These are phyloP conservation scores for Plecturocebus donacophilus DNA, from an alignment of 2,113 vertebrate genomes.

Conservation along the genomic window DNA sequence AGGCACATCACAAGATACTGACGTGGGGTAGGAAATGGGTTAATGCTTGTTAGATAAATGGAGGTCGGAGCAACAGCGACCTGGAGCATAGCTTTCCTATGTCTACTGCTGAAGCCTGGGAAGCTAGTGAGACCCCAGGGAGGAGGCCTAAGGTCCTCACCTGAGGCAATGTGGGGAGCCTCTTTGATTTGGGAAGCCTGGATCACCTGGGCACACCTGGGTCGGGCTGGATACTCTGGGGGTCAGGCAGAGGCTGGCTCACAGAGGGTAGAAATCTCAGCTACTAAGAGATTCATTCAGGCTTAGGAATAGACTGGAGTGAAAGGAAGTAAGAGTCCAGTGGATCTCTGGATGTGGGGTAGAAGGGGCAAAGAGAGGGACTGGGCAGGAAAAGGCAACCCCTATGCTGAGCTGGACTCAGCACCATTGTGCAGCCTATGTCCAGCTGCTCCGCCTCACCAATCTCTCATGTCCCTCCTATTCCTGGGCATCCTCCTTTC, in stretches of 20 bases:
- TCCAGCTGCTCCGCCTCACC: background rate
- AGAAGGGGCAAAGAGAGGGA: background rate
- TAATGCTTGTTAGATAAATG: background rate
- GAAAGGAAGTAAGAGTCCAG: background rate
- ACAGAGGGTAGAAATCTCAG: background rate
- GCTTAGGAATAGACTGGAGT: background rate
- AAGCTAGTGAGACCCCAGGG: background rate
- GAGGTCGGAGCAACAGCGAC: background rate
- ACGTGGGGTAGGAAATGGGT: background rate
- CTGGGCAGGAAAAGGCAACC: background rate
- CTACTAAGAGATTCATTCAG: background rate
- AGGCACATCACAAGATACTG: too few relatives aligned
- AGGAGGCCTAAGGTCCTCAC: background rate
- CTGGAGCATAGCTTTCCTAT: fast-evolving
- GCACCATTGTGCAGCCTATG: background rate
- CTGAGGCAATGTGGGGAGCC: background rate
- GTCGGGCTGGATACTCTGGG: background rate
- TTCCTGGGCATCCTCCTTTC: background rate
- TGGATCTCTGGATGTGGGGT: background rate
- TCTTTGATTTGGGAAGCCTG: background rate
- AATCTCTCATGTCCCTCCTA: background rate
- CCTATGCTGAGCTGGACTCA: fast-evolving
- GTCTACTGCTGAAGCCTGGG: background rate
- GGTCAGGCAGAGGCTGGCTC: background rate
- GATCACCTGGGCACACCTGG: background rate